Evolutionary conservation across 2,113 vertebrate genomes (phyloP), one percentile per base, ranked within the genome.

Genomic region (Polypterus bichir): DNA sequence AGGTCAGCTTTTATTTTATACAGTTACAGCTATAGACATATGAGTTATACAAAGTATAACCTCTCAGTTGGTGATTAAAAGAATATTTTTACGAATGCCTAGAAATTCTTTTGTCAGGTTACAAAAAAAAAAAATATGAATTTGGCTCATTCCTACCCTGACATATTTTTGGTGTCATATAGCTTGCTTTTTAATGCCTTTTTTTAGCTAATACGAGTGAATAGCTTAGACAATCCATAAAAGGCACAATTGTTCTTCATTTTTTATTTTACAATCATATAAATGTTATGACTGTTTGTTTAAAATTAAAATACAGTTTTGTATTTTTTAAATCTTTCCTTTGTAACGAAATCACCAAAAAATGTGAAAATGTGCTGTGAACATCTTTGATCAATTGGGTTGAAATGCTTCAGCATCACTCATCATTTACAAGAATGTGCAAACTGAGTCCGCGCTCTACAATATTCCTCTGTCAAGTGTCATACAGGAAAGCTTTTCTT

Each of bases 131-230:
- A 6, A 9, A 55, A 59, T 68, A 69, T 68, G 65, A 67, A 71
- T 74, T 67, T 65, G 27, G 58, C 71, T 68, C 62, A 8, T 54
- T 75, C 72, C 74, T 64, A 75, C 68, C 65, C 73, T 27, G 27
- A 27, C 27, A 27, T 27, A 27, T 27, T 27, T 27, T 27, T 27
- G 27, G 27, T 27, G 27, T 27, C 27, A 27, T 65, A 64, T 65
- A 60, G 62, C 5, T 5, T 48, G 9, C 48, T 48, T 57, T 9
- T 10, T 9, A 5, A 46, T 47, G 44, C 10, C 47, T 52, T 48
- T 27, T 8, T 44, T 56, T 56, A 52, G 3, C 10, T 52, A 10
- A 52, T 56, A 9, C 48, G 45, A n/a, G 27, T 27, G 27, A 27
- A 62, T 48, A 54, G 70, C 62, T 64, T 62, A 64, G 73, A 74